Conservation (phyloP, 2,888 invertebrate genomes). For the Agonopterix subpropinquella region DNA sequence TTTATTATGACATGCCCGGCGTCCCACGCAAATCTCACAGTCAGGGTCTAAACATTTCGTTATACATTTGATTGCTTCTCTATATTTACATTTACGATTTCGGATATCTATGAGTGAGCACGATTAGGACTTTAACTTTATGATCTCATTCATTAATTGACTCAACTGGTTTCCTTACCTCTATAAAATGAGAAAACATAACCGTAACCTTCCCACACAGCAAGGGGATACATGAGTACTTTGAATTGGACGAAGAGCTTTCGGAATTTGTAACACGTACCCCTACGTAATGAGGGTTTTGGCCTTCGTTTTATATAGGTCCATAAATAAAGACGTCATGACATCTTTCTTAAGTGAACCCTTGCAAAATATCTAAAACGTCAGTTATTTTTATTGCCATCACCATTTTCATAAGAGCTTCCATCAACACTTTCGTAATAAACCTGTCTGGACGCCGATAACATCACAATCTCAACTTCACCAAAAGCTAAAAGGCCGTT, state of each 20-base stretch:
- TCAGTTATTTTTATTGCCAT: slow-evolving; percentile 21
- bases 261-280: too few species aligned
- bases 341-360: background rate
- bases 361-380: slow-evolving; percentile 21
- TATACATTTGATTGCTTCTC: slow-evolving; percentile 38
- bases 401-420: slow-evolving; percentile 41
- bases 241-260: too few species aligned
- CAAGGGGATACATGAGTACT: background rate
- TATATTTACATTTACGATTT: slow-evolving; percentile 39
- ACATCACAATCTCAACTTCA: slow-evolving; percentile 58
- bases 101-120: slow-evolving; percentile 51
- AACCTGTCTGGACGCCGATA: slow-evolving; percentile 58
- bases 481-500: slow-evolving; percentile 69
- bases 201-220: slow-evolving; percentile 8
- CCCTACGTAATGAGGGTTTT: too few species aligned
- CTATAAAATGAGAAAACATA: slow-evolving; percentile 6
- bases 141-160: slow-evolving; percentile 12
- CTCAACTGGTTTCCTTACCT: slow-evolving; percentile 4
- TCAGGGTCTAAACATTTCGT: slow-evolving; percentile 26
- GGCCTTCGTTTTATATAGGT: too few species aligned
- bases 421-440: slow-evolving; percentile 54
- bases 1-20: slow-evolving; percentile 43
- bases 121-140: slow-evolving; percentile 34
- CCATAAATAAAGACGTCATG: too few species aligned
- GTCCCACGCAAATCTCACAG: slow-evolving; percentile 38